These are phyloP conservation scores for Muscicapa striata DNA, from an alignment of 2,797 vertebrate genomes.

Conservation along the genomic window DNA sequence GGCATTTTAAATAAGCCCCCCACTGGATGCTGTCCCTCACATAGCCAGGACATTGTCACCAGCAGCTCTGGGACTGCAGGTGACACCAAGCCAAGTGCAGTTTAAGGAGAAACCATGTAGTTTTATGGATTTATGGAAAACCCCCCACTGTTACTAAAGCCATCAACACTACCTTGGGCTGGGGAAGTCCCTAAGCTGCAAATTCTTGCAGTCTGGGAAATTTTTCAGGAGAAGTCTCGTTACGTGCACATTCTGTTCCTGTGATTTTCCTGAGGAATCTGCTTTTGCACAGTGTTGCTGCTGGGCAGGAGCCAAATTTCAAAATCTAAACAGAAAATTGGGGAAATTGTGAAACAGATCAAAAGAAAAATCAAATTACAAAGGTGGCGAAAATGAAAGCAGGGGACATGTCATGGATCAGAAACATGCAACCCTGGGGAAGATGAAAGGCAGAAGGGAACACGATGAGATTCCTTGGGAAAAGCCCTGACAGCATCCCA, in stretches of 20 bases:
- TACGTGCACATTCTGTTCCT: conserved; percentile 29
- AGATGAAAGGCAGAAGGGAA: background rate
- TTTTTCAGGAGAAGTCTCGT: background rate
- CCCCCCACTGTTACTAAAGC: background rate
- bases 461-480: background rate
- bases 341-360: conserved; percentile 2
- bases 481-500: background rate
- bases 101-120: background rate
- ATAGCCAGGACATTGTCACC: background rate
- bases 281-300: background rate
- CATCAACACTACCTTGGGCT: conserved; percentile 6
- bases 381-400: conserved; percentile 6
- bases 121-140: background rate
- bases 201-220: background rate
- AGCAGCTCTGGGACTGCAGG: background rate
- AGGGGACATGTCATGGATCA: background rate
- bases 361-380: conserved; percentile 42
- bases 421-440: background rate
- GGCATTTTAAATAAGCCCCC: background rate
- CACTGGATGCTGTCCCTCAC: background rate
- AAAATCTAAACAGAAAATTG: background rate
- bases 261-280: conserved; percentile 12
- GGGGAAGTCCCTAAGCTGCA: conserved; percentile 45
- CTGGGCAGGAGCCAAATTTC: conserved; percentile 3
- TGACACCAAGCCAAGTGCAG: background rate